A percentile compares a stretch with the other conserved stretches of the same genome.
phyloP scores from a whole-genome alignment of 2,797 vertebrate species.

The Helostoma temminkii region DNA sequence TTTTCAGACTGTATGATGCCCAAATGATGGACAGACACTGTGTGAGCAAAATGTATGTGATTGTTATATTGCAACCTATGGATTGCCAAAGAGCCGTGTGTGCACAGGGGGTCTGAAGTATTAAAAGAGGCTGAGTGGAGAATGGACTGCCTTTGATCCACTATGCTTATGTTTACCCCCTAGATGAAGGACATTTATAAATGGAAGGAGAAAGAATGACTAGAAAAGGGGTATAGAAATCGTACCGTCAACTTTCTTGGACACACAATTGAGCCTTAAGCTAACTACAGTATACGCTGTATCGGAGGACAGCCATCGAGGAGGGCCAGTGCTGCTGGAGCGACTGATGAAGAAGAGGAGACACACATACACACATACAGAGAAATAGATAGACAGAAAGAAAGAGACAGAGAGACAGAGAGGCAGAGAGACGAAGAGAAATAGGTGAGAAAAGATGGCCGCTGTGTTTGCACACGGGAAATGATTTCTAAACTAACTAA shows the following conservation, averaged over 20 bases:
- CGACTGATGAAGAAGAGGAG: slow-evolving; percentile 45
- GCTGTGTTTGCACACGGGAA: slow-evolving; percentile 47
- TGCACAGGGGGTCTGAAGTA: slow-evolving; percentile 73
- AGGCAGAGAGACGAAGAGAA: slow-evolving; percentile 2
- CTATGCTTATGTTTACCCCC: slow-evolving; percentile 41
- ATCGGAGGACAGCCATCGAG: slow-evolving; percentile 95
- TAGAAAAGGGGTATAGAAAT: slow-evolving; percentile 62
- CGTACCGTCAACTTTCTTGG: slow-evolving; percentile 82
- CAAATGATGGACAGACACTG: slow-evolving; percentile 80
- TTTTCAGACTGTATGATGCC: slow-evolving; percentile 80
- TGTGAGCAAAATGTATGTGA: slow-evolving; percentile 78
- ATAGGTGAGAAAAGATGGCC: background rate
- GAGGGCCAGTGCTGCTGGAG: slow-evolving; percentile 86
- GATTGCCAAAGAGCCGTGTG: slow-evolving; percentile 92
- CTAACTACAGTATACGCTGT: slow-evolving; percentile 86
- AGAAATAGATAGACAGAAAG: background rate
- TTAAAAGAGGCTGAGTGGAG: slow-evolving; percentile 38
- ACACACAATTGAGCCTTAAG: slow-evolving; percentile 95
- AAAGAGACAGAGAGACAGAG: background rate
- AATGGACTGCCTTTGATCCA: slow-evolving; percentile 45
- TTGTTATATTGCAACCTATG: slow-evolving; percentile 96
- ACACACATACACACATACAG: slow-evolving; percentile 25
- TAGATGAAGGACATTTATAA: slow-evolving; percentile 61
- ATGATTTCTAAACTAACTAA: background rate
- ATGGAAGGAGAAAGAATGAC: slow-evolving; percentile 30